Percentiles rank a stretch among this genome's conserved stretches.
Conservation (phyloP, 2,888 invertebrate genomes). For the Drosophila pseudotakahashii region DNA sequence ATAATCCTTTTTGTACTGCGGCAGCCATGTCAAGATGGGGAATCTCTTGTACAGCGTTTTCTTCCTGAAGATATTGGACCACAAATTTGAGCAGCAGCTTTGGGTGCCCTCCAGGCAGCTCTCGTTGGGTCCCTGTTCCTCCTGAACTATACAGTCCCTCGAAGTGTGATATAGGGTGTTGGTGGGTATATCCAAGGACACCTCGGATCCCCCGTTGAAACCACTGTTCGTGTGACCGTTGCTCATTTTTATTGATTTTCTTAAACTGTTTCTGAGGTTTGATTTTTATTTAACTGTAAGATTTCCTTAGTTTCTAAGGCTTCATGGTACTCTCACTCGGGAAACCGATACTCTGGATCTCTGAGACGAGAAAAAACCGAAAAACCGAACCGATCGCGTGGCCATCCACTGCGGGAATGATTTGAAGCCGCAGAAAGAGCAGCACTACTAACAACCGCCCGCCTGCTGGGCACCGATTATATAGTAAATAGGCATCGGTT, state of each 20-base stretch:
- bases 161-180: conserved; percentile 82
- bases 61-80: conserved; percentile 86
- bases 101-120: conserved; percentile 62
- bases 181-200: conserved; percentile 83
- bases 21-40: conserved; percentile 92
- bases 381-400: conserved; percentile 56
- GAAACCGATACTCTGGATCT: conserved; percentile 13
- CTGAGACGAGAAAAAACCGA: conserved; percentile 1
- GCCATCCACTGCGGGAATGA: conserved; percentile 65
- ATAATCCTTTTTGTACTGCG: conserved; percentile 89
- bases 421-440: conserved; percentile 50
- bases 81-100: conserved; percentile 82
- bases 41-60: conserved; percentile 90
- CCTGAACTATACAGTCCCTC: conserved; percentile 85
- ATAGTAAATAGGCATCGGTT: conserved; percentile 57
- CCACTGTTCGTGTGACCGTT: conserved; percentile 68
- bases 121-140: conserved; percentile 55
- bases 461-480: conserved; percentile 71
- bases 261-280: not conserved
- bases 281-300: not conserved
- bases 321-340: conserved; percentile 63
- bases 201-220: conserved; percentile 70
- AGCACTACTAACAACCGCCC: conserved; percentile 57
- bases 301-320: conserved; percentile 52
- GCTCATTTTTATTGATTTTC: conserved; percentile 37